phyloP scores from a whole-genome alignment of 2,888 invertebrate genomes.

The Nebria salina region DNA sequence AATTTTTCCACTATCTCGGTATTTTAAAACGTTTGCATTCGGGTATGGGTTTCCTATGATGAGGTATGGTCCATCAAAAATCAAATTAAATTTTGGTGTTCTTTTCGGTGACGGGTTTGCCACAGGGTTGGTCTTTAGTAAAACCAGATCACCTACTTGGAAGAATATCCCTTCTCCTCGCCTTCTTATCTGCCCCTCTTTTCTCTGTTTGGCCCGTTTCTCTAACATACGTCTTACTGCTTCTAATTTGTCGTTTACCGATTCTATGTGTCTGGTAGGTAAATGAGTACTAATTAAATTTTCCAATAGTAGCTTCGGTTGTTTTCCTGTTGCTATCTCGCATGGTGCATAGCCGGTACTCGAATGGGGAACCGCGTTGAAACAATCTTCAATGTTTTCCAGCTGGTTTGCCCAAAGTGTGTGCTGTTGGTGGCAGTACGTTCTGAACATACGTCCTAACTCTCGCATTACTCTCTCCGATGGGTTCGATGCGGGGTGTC shows the following conservation, averaged over 20 bases:
- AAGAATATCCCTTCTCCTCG: neutral
- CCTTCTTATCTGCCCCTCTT: neutral
- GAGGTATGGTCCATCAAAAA: too few species aligned
- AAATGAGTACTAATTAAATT: neutral
- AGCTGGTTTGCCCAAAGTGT: conserved; percentile 30
- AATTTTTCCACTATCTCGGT: too few species aligned
- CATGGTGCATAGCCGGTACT: conserved; percentile 39
- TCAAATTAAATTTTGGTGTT: too few species aligned
- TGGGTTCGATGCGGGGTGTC: conserved; percentile 39
- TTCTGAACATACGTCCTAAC: conserved; percentile 37
- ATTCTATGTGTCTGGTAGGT: conserved; percentile 2
- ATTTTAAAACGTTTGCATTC: too few species aligned
- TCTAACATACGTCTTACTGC: conserved; percentile 1
- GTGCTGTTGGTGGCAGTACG: conserved; percentile 41
- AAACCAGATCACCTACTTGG: too few species aligned
- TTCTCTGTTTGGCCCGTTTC: neutral
- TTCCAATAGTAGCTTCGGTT: conserved; percentile 16
- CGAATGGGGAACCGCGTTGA: conserved; percentile 27
- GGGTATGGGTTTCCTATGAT: too few species aligned
- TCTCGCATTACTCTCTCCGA: conserved; percentile 44
- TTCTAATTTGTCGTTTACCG: neutral
- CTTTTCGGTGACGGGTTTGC: too few species aligned
- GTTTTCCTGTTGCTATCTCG: conserved; percentile 16
- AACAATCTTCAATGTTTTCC: conserved; percentile 32
- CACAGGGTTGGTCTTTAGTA: too few species aligned